These are phyloP conservation scores for Apodemus sylvaticus DNA, from an alignment of 2,113 vertebrate species.

Conservation along the genomic window DNA sequence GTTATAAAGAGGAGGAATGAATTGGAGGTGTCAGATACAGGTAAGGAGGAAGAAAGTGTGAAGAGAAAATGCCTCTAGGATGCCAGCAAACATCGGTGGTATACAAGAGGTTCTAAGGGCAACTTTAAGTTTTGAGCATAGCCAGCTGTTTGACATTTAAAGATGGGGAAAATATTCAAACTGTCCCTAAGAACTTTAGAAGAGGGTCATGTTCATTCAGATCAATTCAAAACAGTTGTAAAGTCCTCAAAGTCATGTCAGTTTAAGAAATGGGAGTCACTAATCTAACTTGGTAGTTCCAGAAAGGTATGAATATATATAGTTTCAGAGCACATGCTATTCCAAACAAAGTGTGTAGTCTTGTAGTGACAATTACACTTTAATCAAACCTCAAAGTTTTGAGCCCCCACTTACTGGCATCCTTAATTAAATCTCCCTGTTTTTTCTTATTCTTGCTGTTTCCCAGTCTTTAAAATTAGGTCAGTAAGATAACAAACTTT, in stretches of 20 bases:
- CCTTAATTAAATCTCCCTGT: not conserved
- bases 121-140: not conserved
- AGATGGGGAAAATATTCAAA: not conserved
- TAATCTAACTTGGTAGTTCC: not conserved
- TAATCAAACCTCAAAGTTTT: not conserved
- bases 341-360: not conserved
- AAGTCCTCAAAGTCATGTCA: not conserved
- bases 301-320: not conserved
- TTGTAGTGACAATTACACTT: not conserved
- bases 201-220: not conserved
- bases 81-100: not conserved
- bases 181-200: not conserved
- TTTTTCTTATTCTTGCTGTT: constrained; percentile 3
- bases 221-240: constrained; percentile 52
- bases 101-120: not conserved
- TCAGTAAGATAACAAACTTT: constrained; percentile 44
- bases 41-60: constrained; percentile 18
- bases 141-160: not conserved
- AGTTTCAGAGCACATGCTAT: not conserved
- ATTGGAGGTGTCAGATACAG: not conserved
- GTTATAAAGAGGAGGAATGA: not conserved
- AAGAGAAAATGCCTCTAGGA: not conserved
- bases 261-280: constrained; percentile 34
- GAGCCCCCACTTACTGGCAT: not conserved
- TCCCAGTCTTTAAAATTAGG: constrained; percentile 48